Percentiles rank a stretch among this genome's conserved stretches.
Evolutionary conservation across 2,113 vertebrate species (phyloP).

Genomic region (Scomber colias): DNA sequence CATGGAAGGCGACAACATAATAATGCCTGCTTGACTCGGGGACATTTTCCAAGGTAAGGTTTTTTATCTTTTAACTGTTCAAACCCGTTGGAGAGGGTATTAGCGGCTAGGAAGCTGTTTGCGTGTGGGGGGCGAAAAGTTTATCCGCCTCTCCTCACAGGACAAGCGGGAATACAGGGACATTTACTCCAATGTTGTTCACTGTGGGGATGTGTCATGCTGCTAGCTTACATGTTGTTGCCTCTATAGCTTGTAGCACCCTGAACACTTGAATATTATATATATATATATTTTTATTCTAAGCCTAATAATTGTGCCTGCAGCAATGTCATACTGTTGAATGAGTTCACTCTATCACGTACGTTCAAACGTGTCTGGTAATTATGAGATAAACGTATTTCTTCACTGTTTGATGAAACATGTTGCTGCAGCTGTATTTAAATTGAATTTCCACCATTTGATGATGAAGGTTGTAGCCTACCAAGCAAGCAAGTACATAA

Average conservation of each 20-base stretch:
- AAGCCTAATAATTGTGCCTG: background rate
- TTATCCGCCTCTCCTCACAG: slow-evolving; percentile 56
- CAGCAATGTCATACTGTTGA: background rate
- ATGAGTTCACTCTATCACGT: background rate
- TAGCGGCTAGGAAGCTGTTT: slow-evolving; percentile 10
- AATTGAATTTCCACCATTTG: background rate
- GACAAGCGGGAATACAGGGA: slow-evolving; percentile 30
- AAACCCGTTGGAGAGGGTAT: background rate
- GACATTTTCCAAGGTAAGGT: slow-evolving; percentile 72
- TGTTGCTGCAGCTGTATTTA: background rate
- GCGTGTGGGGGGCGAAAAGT: slow-evolving; percentile 56
- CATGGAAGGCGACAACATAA: slow-evolving; percentile 80
- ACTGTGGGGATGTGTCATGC: slow-evolving; percentile 45
- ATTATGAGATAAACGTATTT: background rate
- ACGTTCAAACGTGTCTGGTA: background rate
- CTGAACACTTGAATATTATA: background rate
- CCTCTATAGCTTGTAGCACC: background rate
- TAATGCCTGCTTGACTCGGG: slow-evolving; percentile 72
- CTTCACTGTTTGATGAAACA: background rate
- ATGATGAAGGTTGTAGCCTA: background rate
- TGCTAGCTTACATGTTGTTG: slow-evolving; percentile 12
- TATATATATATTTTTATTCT: too few species aligned
- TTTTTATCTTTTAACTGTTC: background rate
- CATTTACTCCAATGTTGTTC: slow-evolving; percentile 54
- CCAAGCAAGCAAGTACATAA: background rate